phyloP scores from a whole-genome alignment of 2,797 vertebrate species.

The Champsocephalus esox region DNA sequence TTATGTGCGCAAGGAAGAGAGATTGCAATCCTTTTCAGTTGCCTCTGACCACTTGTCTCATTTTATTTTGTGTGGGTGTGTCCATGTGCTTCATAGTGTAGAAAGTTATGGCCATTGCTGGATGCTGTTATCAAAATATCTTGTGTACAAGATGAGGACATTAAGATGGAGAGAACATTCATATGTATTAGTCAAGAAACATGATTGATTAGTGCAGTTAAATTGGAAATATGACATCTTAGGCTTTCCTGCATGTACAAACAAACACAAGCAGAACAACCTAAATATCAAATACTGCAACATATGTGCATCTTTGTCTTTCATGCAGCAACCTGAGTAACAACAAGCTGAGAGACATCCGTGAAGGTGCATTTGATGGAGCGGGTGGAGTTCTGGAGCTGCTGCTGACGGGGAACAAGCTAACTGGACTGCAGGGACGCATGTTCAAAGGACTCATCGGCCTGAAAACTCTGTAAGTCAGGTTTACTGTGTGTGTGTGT shows the following conservation, averaged over 20 bases:
- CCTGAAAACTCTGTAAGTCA: conserved; percentile 94
- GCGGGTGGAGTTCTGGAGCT: conserved; percentile 90
- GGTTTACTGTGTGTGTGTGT: not conserved
- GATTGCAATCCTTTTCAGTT: conserved; percentile 38
- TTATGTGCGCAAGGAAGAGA: conserved; percentile 27
- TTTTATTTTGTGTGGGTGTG: conserved; percentile 36
- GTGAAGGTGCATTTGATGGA: conserved; percentile 92
- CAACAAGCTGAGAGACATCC: conserved; percentile 95
- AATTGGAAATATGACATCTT: not conserved
- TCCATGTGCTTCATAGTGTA: conserved; percentile 16
- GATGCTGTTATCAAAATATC: conserved; percentile 42
- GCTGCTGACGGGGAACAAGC: conserved; percentile 94
- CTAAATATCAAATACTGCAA: not conserved
- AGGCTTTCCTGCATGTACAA: not conserved
- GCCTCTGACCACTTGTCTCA: conserved; percentile 56
- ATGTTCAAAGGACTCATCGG: conserved; percentile 92
- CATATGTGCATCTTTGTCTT: conserved; percentile 10
- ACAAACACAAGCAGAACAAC: not conserved
- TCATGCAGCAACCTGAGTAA: conserved; percentile 93
- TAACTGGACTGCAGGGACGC: conserved; percentile 89
- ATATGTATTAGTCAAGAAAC: conserved; percentile 48
- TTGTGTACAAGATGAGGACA: conserved; percentile 47
- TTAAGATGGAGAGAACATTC: conserved; percentile 47
- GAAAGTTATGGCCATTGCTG: conserved; percentile 18
- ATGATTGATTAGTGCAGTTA: conserved; percentile 64